Evolutionary conservation across 2,888 invertebrate species (phyloP).

Genomic region (Ophion ellenae): DNA sequence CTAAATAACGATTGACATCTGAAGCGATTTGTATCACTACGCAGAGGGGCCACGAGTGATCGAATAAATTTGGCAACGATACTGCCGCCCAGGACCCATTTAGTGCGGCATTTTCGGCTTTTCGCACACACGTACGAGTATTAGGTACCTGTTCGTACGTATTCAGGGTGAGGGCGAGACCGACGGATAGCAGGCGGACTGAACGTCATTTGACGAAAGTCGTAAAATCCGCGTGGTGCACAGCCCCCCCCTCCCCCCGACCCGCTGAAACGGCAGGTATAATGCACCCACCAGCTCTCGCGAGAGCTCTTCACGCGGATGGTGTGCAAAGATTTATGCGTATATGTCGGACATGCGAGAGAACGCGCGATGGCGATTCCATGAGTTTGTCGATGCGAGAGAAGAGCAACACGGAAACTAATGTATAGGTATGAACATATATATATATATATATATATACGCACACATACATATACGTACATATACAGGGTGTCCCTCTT

Average conservation of each 20-base stretch:
- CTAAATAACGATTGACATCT: conserved; percentile 12
- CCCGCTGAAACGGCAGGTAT: conserved; percentile 17
- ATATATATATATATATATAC: no score
- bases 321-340: conserved; percentile 59
- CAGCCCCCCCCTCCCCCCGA: conserved; percentile 43
- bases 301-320: conserved; percentile 42
- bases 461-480: no score
- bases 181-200: not conserved
- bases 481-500: no score
- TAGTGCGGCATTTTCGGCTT: conserved; percentile 22
- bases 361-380: conserved; percentile 47
- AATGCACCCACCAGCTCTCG: conserved; percentile 61
- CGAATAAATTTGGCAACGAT: conserved; percentile 15
- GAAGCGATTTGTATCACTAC: not conserved
- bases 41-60: conserved; percentile 3
- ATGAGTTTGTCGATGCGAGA: conserved; percentile 59
- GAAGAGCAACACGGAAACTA: conserved; percentile 50
- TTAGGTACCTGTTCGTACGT: conserved; percentile 41
- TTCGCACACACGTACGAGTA: conserved; percentile 8
- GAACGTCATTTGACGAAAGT: conserved; percentile 68
- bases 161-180: conserved; percentile 29
- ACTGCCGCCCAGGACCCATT: not conserved
- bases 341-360: conserved; percentile 47
- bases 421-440: conserved; percentile 7
- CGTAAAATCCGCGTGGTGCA: conserved; percentile 68